Evolutionary conservation across 1,140 invertebrate genomes (phyloP), one percentile per base, ranked within the genome.

Genomic region (Himalopsyche phryganea): DNA sequence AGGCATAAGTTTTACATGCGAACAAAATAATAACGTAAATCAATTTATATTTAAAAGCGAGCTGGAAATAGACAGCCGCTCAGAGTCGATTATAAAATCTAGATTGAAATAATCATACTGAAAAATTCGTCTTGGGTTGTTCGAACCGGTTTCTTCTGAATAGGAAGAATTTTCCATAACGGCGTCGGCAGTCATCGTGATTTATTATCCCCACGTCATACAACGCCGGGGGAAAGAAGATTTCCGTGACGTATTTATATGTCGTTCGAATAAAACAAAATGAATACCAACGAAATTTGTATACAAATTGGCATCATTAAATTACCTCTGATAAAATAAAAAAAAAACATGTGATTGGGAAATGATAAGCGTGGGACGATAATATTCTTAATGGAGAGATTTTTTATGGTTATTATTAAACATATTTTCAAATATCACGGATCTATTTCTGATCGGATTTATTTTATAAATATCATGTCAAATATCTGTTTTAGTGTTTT

Each of bases 391-490:
- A 6, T 6, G 6, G 6, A n/a, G n/a, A 47, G 19, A 47, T 9
- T 28, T 18, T 17, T 28, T 28, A 28, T 28, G 23, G 23, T 28
- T 28, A 28, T 28, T 28, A 28, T 28, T 28, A 28, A 28, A 3
- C 23, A 23, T 10, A 50, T 6, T 6, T 9, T 41, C 9, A 5
- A 52, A 11, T 19, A 56, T 0, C 2, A 32, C 36, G 45, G 18
- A 36, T n/a, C 44, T 58, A 52, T 65, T 57, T 38, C 48, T 48
- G 28, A 60, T 28, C 23, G 3, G 23, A 28, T 3, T n/a, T n/a
- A 28, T 28, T 28, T 28, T 28, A 28, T 28, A 28, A 28, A 28
- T 28, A 28, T 5, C 23, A 28, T 28, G 23, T 9, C 3, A 28
- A 9, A 28, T 28, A 9, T 3, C 9, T 9, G 23, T 3, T 28